These are phyloP conservation scores for Nibea coibor DNA, from an alignment of 2,113 vertebrate species.

Conservation along the genomic window DNA sequence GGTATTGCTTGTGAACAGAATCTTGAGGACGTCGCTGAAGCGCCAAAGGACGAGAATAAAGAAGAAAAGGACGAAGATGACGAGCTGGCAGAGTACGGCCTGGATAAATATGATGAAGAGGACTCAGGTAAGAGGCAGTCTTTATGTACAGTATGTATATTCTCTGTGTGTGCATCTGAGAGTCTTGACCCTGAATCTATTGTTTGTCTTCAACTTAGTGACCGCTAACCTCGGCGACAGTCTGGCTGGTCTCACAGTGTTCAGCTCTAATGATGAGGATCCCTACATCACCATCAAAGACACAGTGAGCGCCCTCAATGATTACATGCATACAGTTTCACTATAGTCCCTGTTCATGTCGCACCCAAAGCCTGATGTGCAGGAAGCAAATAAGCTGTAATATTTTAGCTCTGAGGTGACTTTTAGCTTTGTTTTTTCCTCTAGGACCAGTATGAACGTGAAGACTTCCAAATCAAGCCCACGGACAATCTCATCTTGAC, in stretches of 20 bases:
- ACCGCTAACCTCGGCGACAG: slow-evolving; percentile 90
- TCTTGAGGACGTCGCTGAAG: slow-evolving; percentile 17
- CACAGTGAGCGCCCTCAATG: slow-evolving; percentile 85
- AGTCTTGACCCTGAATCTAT: not conserved
- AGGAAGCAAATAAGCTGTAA: not conserved
- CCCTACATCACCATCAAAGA: slow-evolving; percentile 96
- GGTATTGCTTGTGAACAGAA: slow-evolving; percentile 57
- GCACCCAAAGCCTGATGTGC: not conserved
- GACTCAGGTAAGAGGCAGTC: slow-evolving; percentile 78
- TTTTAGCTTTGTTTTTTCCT: not conserved
- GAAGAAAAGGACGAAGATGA: slow-evolving; percentile 67
- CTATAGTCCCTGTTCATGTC: not conserved
- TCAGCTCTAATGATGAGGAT: slow-evolving; percentile 91
- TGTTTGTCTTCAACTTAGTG: slow-evolving; percentile 69
- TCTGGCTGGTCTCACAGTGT: slow-evolving; percentile 91
- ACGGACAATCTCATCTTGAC: slow-evolving; percentile 93
- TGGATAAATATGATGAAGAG: slow-evolving; percentile 94
- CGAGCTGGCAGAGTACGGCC: slow-evolving; percentile 90
- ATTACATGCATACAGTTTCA: not conserved
- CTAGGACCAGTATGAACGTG: slow-evolving; percentile 97
- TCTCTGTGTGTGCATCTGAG: not conserved
- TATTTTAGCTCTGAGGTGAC: not conserved
- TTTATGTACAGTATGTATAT: not conserved
- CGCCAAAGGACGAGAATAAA: slow-evolving; percentile 69
- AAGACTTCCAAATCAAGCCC: slow-evolving; percentile 94